Base-by-base conservation (phyloP, 2,113 vertebrate genomes). In the Poicephalus gulielmi region DNA sequence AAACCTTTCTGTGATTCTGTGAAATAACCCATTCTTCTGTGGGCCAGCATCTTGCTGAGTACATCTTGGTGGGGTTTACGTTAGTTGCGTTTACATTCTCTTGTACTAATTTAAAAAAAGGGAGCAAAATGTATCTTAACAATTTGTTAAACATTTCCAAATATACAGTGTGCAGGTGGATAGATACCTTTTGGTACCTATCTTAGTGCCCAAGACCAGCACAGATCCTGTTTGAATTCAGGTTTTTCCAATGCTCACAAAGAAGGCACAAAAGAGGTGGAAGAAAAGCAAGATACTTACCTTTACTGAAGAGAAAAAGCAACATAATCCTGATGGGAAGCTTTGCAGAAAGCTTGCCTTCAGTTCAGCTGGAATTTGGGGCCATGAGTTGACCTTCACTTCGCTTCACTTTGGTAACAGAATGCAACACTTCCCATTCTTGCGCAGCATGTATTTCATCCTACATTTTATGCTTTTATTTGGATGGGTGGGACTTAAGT, bases 241-340 rank as follows among this genome's bases (percentile, higher is more conserved):
- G 33, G 22, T 64, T 64, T 85, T 84, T 52, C 75, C 52, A n/a
- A 75, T 43, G 71, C n/a, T 95, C 70, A 17, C 35, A 31, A 57
- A 55, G 35, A 15, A 5, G 44, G 24, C 59, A 73, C 39, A 46
- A n/a, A 62, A 62, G 83, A 82, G 5, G 8, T 79, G 53, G 66
- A 82, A 90, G 47, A 68, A 86, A 82, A 89, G n/a, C 23, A 46
- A 78, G 77, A 49, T 92, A 53, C 73, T 94, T 73, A 52, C 68
- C 46, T 92, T 86, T 59, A 55, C 70, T 31, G 55, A 82, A 82
- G 60, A 49, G 60, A 69, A 77, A 92, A 74, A 87, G 70, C 30
- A 35, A 14, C 50, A 59, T 67, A 35, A 64, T 83, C 44, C 75
- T 68, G 39, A 28, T 76, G 75, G 23, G 62, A 74, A 92, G 52